A percentile compares a stretch with the other conserved stretches of the same genome.
phyloP scores from a whole-genome alignment of 2,113 vertebrate species.

The Benthochromis sp. region DNA sequence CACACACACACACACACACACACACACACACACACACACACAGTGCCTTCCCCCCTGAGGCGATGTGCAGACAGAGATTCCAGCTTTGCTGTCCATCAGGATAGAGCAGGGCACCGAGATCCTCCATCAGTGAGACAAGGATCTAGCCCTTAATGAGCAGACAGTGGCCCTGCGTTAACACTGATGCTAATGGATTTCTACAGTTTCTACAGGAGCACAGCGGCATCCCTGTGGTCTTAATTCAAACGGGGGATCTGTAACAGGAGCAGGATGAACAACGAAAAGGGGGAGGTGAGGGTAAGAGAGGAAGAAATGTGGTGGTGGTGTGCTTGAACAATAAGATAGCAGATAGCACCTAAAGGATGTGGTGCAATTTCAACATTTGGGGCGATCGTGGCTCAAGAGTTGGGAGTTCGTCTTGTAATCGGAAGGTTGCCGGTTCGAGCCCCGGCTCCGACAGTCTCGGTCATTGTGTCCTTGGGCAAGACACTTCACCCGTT shows the following conservation, averaged over 20 bases:
- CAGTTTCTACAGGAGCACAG: conserved; percentile 19
- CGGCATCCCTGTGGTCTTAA: conserved; percentile 15
- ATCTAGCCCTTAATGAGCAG: conserved; percentile 35
- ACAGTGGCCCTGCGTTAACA: conserved; percentile 18
- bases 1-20: no score
- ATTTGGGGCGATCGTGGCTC: background rate
- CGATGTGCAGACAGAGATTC: background rate
- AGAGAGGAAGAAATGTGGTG: background rate
- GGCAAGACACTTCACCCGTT: background rate
- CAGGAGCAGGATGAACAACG: background rate
- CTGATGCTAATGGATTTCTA: conserved; percentile 53
- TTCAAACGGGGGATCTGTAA: conserved; percentile 34
- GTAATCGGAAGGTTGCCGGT: background rate
- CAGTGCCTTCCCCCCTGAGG: background rate
- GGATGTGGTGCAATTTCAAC: background rate
- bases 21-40: background rate
- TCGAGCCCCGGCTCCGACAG: background rate
- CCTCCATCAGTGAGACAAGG: conserved; percentile 3
- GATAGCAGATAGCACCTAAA: background rate
- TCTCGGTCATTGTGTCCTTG: background rate
- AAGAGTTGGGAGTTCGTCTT: background rate
- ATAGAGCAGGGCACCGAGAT: background rate
- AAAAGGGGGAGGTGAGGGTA: background rate
- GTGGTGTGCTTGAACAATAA: background rate
- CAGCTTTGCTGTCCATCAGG: background rate